A percentile compares a stretch with the other conserved stretches of the same genome.
Evolutionary conservation across 2,797 vertebrate genomes (phyloP).

Genomic region (Urosaurus nigricauda): DNA sequence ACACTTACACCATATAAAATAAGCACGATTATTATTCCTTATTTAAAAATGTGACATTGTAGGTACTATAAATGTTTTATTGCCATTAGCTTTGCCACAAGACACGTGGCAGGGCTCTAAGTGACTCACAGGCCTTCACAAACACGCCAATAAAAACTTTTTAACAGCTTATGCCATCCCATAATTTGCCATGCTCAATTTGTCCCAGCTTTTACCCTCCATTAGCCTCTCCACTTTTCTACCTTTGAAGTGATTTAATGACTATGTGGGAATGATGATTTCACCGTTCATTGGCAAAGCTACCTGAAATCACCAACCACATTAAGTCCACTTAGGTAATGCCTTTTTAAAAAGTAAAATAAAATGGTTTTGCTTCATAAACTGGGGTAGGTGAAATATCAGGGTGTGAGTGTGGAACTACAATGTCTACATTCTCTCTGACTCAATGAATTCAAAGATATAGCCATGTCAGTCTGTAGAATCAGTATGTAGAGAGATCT

Average conservation of each 20-base stretch:
- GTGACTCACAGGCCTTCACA: slow-evolving; percentile 34
- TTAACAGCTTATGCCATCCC: neutral
- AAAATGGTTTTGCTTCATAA: neutral
- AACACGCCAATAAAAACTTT: slow-evolving; percentile 27
- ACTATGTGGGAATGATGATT: neutral
- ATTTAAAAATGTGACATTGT: slow-evolving; percentile 6
- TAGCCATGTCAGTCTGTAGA: too few relatives aligned
- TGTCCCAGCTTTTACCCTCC: neutral
- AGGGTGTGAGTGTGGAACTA: neutral
- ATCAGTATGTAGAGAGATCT: too few relatives aligned
- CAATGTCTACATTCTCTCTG: neutral
- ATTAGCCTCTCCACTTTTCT: slow-evolving; percentile 8
- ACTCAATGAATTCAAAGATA: neutral
- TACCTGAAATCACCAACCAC: neutral
- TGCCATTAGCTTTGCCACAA: slow-evolving; percentile 9
- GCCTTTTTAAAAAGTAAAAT: neutral
- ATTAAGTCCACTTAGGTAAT: neutral
- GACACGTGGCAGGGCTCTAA: neutral
- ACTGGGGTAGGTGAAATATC: neutral
- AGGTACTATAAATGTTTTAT: slow-evolving; percentile 35
- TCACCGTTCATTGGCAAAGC: neutral
- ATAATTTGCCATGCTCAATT: slow-evolving; percentile 16
- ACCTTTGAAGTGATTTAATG: slow-evolving; percentile 14
- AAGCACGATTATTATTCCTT: neutral
- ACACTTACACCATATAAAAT: slow-evolving; percentile 10